Conservation (phyloP, 1,140 invertebrate genomes). For the Polypedilum pembai region DNA sequence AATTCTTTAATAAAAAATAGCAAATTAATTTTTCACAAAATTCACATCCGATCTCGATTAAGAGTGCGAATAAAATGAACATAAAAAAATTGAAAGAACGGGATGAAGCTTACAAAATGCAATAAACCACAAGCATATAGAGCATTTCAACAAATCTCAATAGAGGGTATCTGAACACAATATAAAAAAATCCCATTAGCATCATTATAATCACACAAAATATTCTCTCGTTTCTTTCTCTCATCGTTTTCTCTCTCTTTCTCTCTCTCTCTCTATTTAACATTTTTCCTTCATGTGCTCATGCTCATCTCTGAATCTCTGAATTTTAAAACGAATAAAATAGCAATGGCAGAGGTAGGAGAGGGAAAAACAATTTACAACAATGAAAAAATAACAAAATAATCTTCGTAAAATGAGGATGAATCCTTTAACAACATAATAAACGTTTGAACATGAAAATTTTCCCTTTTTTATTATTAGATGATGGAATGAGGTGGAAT, state of each 20-base stretch:
- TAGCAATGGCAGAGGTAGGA: neutral
- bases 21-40: neutral
- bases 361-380: conserved; percentile 5
- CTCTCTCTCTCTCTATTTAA: too few species aligned
- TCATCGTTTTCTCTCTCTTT: neutral
- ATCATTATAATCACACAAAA: conserved; percentile 20
- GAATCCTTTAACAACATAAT: conserved; percentile 28
- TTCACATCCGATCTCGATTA: neutral
- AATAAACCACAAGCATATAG: conserved; percentile 11
- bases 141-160: neutral
- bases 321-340: neutral
- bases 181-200: conserved; percentile 25
- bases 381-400: conserved; percentile 24
- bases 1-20: too few species aligned
- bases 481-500: neutral
- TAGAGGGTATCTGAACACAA: neutral
- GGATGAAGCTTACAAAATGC: conserved; percentile 25
- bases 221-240: neutral
- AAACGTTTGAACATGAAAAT: conserved; percentile 2
- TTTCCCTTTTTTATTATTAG: neutral
- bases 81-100: conserved; percentile 15
- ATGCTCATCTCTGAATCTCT: conserved; percentile 15
- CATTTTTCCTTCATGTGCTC: neutral
- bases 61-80: conserved; percentile 16
- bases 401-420: conserved; percentile 2